Evolutionary conservation across 2,888 invertebrate species (phyloP).

Genomic region (Drosophila ustulata): DNA sequence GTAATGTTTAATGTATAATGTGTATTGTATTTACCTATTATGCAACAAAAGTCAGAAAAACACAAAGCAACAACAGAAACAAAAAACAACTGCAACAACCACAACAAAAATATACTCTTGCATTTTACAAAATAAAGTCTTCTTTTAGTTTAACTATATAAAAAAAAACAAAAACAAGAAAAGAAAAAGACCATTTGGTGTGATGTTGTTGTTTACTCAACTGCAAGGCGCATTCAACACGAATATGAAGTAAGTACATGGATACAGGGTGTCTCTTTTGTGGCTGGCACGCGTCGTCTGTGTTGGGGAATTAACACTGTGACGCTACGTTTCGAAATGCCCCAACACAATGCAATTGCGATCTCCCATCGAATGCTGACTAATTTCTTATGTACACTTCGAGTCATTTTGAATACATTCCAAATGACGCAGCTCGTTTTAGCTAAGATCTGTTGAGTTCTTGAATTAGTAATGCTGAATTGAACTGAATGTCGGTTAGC

Average conservation of each 20-base stretch:
- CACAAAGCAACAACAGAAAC: constrained; percentile 53
- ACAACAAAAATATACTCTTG: constrained; percentile 77
- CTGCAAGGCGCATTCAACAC: constrained; percentile 32
- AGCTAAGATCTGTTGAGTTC: constrained; percentile 18
- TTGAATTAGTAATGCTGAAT: constrained; percentile 22
- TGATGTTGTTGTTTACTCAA: constrained; percentile 55
- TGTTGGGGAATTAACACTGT: constrained; percentile 53
- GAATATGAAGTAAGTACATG: constrained; percentile 15
- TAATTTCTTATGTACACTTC: constrained; percentile 53
- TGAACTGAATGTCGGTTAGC: constrained; percentile 11
- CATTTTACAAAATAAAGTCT: constrained; percentile 83
- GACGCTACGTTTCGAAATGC: constrained; percentile 63
- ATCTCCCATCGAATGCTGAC: constrained; percentile 53
- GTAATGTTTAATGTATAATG: constrained; percentile 67
- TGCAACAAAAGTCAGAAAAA: constrained; percentile 68
- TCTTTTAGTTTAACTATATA: constrained; percentile 82
- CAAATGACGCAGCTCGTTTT: constrained; percentile 34
- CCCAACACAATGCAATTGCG: constrained; percentile 16
- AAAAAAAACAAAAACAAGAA: constrained; percentile 25
- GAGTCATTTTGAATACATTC: constrained; percentile 9
- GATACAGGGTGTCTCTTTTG: constrained; percentile 62
- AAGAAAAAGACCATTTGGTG: constrained; percentile 44
- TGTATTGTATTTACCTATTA: constrained; percentile 71
- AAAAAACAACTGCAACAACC: constrained; percentile 39
- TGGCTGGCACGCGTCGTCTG: constrained; percentile 54